Percentiles rank a stretch among this genome's conserved stretches.
These are phyloP conservation scores for Chiloscyllium punctatum DNA, from an alignment of 2,797 vertebrate species.

Conservation along the genomic window DNA sequence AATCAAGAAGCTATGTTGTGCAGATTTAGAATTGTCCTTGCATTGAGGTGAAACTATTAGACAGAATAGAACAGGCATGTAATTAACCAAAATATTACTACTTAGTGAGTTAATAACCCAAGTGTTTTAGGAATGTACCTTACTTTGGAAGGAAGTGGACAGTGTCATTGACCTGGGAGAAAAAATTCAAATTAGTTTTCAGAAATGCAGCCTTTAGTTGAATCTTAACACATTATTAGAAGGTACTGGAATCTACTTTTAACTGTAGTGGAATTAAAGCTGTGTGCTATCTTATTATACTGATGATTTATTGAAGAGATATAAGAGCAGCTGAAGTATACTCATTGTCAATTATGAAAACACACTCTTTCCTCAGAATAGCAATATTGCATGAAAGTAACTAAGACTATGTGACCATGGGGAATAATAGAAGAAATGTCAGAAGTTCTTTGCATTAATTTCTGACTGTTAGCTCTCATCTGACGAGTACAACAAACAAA, in stretches of 20 bases:
- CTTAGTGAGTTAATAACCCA: neutral
- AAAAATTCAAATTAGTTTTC: neutral
- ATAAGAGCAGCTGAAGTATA: neutral
- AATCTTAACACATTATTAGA: neutral
- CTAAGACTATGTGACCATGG: neutral
- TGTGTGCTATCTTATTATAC: neutral
- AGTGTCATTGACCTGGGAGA: neutral
- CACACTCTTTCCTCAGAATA: neutral
- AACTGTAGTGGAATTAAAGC: neutral
- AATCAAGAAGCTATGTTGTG: constrained; percentile 31
- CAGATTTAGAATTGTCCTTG: constrained; percentile 28
- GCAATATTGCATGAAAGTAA: neutral
- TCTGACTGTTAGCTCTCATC: neutral
- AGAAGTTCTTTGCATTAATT: neutral
- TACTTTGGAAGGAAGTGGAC: neutral
- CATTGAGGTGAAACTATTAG: constrained; percentile 21
- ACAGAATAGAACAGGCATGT: neutral
- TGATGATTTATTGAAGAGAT: neutral
- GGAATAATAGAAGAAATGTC: constrained; percentile 19
- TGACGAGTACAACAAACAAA: neutral
- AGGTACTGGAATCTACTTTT: neutral
- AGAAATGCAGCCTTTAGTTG: neutral
- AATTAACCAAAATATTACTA: constrained; percentile 7
- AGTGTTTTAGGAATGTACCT: neutral
- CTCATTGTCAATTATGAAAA: constrained; percentile 8